Evolutionary conservation across 1,140 invertebrate species (phyloP).

Genomic region (Galleria mellonella): DNA sequence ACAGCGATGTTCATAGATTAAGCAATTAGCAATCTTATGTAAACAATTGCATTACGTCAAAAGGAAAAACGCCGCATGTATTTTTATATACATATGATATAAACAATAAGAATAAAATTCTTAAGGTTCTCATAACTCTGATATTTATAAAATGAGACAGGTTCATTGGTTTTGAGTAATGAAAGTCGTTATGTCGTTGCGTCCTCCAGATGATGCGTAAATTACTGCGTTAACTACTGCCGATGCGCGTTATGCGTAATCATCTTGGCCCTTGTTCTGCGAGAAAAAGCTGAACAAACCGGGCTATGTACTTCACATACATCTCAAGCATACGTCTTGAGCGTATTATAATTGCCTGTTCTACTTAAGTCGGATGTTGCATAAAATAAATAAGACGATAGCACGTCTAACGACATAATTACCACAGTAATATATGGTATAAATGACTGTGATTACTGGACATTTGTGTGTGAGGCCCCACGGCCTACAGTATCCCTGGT

Average conservation of each 20-base stretch:
- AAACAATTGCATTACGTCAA: too few relatives aligned
- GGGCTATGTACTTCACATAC: slow-evolving; percentile 9
- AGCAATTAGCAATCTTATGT: too few relatives aligned
- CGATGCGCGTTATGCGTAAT: slow-evolving; percentile 21
- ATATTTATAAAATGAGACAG: too few relatives aligned
- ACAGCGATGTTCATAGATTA: too few relatives aligned
- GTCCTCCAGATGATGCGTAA: slow-evolving; percentile 1
- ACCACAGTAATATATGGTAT: slow-evolving; percentile 27
- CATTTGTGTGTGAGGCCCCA: slow-evolving; percentile 14
- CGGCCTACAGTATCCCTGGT: background rate
- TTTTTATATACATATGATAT: too few relatives aligned
- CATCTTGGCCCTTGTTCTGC: slow-evolving; percentile 21
- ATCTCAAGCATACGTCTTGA: slow-evolving; percentile 24
- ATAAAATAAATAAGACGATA: slow-evolving; percentile 29
- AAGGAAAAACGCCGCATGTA: too few relatives aligned
- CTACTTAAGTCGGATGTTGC: slow-evolving; percentile 20
- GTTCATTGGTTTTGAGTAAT: too few relatives aligned
- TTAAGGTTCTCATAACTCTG: too few relatives aligned
- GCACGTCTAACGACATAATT: slow-evolving; percentile 34
- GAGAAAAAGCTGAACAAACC: slow-evolving; percentile 16
- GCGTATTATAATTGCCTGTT: slow-evolving; percentile 31
- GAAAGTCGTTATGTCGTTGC: too few relatives aligned
- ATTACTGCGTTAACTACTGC: slow-evolving; percentile 14
- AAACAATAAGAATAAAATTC: too few relatives aligned
- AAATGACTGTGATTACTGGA: slow-evolving; percentile 28